Percentiles rank a stretch among this genome's conserved stretches.
phyloP scores from a whole-genome alignment of 2,113 vertebrate species.

The Lagopus muta region DNA sequence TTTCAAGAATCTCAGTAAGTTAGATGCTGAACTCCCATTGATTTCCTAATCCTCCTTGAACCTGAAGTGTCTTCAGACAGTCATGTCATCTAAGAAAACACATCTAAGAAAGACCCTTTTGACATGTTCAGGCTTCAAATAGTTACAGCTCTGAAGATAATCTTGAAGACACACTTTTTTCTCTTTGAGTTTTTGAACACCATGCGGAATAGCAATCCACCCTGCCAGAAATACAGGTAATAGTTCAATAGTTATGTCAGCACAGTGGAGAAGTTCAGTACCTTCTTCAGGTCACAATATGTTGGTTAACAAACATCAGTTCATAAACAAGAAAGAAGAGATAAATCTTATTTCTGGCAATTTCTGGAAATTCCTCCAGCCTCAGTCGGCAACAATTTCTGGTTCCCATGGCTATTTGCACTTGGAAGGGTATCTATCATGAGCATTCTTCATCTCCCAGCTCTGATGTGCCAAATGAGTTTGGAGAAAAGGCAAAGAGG shows the following conservation, averaged over 20 bases:
- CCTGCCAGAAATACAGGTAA: background rate
- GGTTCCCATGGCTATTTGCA: background rate
- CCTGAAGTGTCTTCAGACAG: background rate
- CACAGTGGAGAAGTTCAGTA: background rate
- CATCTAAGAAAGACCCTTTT: background rate
- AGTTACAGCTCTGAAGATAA: background rate
- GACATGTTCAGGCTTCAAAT: background rate
- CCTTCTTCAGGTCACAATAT: background rate
- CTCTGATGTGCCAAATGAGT: background rate
- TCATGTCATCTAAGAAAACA: background rate
- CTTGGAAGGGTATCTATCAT: fast-evolving
- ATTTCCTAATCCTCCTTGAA: constrained; percentile 29
- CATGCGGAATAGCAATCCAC: background rate
- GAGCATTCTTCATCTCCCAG: background rate
- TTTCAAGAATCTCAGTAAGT: background rate
- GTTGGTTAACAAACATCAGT: background rate
- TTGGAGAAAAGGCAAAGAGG: background rate
- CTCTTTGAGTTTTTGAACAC: background rate
- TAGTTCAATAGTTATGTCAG: background rate
- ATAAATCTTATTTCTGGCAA: background rate
- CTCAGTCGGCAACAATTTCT: background rate
- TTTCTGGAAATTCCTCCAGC: background rate
- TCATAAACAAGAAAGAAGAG: background rate
- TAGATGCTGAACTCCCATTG: constrained; percentile 32
- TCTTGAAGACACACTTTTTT: background rate